Evolutionary conservation across 2,888 invertebrate genomes (phyloP).

Genomic region (Actias luna): DNA sequence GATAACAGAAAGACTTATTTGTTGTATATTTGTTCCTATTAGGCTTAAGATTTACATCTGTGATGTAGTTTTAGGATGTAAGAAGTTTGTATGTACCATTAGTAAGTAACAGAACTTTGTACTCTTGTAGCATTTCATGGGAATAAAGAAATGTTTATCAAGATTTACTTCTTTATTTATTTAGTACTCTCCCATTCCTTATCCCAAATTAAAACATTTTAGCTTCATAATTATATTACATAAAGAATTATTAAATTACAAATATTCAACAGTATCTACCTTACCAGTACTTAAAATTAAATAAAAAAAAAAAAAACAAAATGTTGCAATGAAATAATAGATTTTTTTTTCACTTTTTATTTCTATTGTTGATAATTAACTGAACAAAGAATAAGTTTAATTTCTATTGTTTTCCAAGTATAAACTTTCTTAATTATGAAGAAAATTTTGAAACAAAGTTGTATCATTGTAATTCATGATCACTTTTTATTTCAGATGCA

Average conservation of each 20-base stretch:
- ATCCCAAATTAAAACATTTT: slow-evolving; percentile 26
- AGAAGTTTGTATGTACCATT: slow-evolving; percentile 42
- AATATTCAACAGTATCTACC: background rate
- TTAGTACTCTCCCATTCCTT: slow-evolving; percentile 39
- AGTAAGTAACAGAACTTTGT: slow-evolving; percentile 51
- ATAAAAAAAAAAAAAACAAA: background rate
- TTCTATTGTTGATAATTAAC: too few species aligned
- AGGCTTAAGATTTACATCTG: slow-evolving; percentile 20
- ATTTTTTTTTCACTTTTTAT: too few species aligned
- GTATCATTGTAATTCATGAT: background rate
- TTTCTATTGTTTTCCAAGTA: background rate
- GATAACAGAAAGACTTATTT: slow-evolving; percentile 20
- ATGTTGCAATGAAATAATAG: too few species aligned
- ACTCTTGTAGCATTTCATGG: slow-evolving; percentile 64
- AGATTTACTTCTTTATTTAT: slow-evolving; percentile 62
- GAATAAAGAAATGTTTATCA: slow-evolving; percentile 72
- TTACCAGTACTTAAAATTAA: background rate
- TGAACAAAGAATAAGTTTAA: too few species aligned
- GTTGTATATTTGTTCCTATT: slow-evolving; percentile 11
- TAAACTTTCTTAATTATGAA: background rate
- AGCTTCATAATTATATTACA: background rate
- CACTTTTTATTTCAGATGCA: background rate
- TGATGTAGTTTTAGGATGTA: slow-evolving; percentile 30
- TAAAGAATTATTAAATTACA: background rate
- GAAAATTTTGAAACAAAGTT: background rate